Evolutionary conservation across 2,888 invertebrate species (phyloP).

Genomic region (Trilocha varians): DNA sequence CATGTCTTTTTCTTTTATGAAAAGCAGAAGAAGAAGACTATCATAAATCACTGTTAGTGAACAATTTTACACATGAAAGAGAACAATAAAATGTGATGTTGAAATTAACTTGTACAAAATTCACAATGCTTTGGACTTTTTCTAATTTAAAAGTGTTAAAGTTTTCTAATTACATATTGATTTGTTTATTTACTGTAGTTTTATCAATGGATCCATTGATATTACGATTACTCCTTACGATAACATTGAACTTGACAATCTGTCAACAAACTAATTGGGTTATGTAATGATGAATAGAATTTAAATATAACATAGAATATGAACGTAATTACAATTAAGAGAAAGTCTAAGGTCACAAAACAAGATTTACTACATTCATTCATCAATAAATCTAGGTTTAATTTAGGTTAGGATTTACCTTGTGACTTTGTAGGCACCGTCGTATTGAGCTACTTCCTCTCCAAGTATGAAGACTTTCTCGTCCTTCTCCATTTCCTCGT

Average conservation of each 20-base stretch:
- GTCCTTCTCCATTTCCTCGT: conserved; percentile 96
- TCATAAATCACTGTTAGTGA: too few relatives aligned
- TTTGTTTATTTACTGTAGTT: not conserved
- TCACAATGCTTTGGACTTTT: too few relatives aligned
- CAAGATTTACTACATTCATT: not conserved
- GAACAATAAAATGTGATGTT: too few relatives aligned
- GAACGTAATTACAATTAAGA: not conserved
- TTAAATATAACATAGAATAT: not conserved
- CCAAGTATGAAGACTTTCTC: conserved; percentile 93
- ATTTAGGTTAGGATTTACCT: conserved; percentile 38
- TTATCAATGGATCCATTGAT: not conserved
- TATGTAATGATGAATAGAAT: conserved; percentile 37
- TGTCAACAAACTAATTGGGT: conserved; percentile 43
- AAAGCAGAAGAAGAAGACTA: too few relatives aligned
- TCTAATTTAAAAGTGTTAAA: too few relatives aligned
- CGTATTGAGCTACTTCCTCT: conserved; percentile 99
- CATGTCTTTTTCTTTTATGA: too few relatives aligned
- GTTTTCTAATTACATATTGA: too few relatives aligned
- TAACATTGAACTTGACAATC: conserved; percentile 19
- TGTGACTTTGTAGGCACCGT: conserved; percentile 97
- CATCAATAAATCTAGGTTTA: not conserved
- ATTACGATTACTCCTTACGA: conserved; percentile 2
- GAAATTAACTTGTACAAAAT: too few relatives aligned
- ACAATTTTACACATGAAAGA: too few relatives aligned
- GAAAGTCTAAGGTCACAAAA: not conserved